Percentiles rank a stretch among this genome's conserved stretches.
Conservation (phyloP, 2,888 invertebrate genomes). For the Onchidella celtica region DNA sequence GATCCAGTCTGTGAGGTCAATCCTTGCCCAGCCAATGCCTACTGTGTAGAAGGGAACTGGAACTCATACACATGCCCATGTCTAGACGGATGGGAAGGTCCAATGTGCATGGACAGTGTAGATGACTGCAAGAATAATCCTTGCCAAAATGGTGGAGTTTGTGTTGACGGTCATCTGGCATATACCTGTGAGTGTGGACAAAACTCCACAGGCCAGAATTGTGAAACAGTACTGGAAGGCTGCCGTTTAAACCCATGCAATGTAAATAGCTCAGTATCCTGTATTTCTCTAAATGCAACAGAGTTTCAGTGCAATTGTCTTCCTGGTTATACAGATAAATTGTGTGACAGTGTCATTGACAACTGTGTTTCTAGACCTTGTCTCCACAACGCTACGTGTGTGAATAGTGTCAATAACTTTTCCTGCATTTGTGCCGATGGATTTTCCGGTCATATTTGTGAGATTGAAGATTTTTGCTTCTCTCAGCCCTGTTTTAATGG, state of each 20-base stretch:
- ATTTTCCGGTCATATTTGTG: slow-evolving; percentile 68
- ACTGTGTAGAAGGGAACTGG: slow-evolving; percentile 72
- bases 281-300: slow-evolving; percentile 60
- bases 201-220: slow-evolving; percentile 63
- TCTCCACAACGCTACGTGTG: slow-evolving; percentile 61
- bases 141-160: slow-evolving; percentile 62
- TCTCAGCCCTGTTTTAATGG: slow-evolving; percentile 73
- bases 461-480: slow-evolving; percentile 63
- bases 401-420: slow-evolving; percentile 59
- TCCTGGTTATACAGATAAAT: slow-evolving; percentile 69
- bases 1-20: slow-evolving; percentile 65
- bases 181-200: slow-evolving; percentile 63
- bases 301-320: slow-evolving; percentile 68
- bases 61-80: slow-evolving; percentile 70
- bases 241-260: slow-evolving; percentile 60
- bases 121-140: slow-evolving; percentile 64
- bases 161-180: slow-evolving; percentile 65
- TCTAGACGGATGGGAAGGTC: slow-evolving; percentile 72
- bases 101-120: slow-evolving; percentile 64
- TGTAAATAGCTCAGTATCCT: slow-evolving; percentile 51
- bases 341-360: slow-evolving; percentile 61
- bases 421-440: slow-evolving; percentile 60
- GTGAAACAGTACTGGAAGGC: slow-evolving; percentile 61
- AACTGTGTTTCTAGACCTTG: slow-evolving; percentile 66
- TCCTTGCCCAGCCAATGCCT: slow-evolving; percentile 68